Percentiles rank a stretch among this genome's conserved stretches.
phyloP scores from a whole-genome alignment of 1,140 invertebrate genomes.

The Fragariocoptes setiger region DNA sequence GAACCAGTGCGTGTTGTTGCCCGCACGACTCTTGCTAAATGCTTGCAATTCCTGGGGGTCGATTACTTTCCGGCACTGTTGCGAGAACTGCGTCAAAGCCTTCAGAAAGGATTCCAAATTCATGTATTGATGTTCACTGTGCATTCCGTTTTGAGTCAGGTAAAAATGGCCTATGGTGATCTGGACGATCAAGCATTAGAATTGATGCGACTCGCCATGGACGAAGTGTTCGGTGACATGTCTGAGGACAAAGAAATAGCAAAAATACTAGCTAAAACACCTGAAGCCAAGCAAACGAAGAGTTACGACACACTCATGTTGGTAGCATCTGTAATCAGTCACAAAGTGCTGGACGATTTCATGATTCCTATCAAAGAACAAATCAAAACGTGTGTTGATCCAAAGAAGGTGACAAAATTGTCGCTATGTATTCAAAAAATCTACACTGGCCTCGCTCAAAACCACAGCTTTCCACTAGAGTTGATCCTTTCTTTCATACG shows the following conservation, averaged over 20 bases:
- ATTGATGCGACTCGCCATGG: constrained; percentile 44
- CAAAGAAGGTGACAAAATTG: constrained; percentile 43
- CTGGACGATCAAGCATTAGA: constrained; percentile 40
- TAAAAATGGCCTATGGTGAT: constrained; percentile 33
- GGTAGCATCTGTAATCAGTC: constrained; percentile 38
- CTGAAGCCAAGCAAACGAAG: constrained; percentile 29
- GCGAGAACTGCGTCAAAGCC: constrained; percentile 38
- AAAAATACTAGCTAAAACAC: constrained; percentile 36
- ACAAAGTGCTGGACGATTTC: constrained; percentile 36
- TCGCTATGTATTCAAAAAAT: constrained; percentile 43
- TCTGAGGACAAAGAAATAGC: constrained; percentile 68
- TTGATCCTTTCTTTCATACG: constrained; percentile 46
- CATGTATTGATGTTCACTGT: constrained; percentile 68
- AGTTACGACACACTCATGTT: constrained; percentile 56
- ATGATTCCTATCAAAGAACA: constrained; percentile 44
- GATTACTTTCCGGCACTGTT: constrained; percentile 41
- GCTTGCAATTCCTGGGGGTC: constrained; percentile 50
- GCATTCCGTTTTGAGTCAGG: constrained; percentile 37
- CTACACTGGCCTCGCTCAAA: constrained; percentile 40
- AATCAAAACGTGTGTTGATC: constrained; percentile 35
- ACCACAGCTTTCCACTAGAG: constrained; percentile 24
- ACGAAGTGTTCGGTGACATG: constrained; percentile 54
- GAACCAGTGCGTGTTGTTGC: constrained; percentile 50
- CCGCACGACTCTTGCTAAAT: constrained; percentile 55
- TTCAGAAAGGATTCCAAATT: constrained; percentile 65